Evolutionary conservation across 2,888 invertebrate species (phyloP), one percentile per base, ranked within the genome.

Genomic region (Ichneumon xanthorius): DNA sequence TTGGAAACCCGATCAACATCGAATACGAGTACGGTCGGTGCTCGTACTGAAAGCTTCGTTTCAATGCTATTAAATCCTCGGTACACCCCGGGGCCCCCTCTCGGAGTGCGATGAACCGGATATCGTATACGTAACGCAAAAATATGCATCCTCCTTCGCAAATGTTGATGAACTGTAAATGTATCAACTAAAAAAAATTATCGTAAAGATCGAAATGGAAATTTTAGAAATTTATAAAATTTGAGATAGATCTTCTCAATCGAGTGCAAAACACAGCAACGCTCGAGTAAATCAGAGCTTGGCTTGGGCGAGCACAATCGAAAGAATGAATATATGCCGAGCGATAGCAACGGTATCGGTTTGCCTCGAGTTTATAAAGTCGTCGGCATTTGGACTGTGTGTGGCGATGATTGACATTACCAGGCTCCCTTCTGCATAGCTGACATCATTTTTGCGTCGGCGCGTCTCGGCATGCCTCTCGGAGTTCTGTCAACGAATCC

Each of bases 11-110:
- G 83, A 85, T 87, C 85, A 80, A 76, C 80, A 80, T 81, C 65
- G 83, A 85, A 83, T 78, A 53, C 70, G 76, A 82, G 67, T 67
- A 79, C 85, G 85, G 75, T 85, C 80, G 78, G 71, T 87, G 81
- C 77, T 80, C 82, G 45, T 70, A 80, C 78, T 84, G 80, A 75
- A 76, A 81, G 82, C 81, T 63, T 76, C 86, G 80, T 86, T 85
- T 85, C 83, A 78, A 80, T 82, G 83, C 82, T 82, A 81, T 88
- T 87, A 87, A 87, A 88, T 77, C 83, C 86, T 81, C 78, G 80
- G 67, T 75, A 70, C 58, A 45, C 76, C 72, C 40, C 16, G 33
- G 22, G 7, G 55, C 53, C n/a, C 14, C n/a, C 22, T 55, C 19
- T 53, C n/a, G 26, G 45, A 75, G 71, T 80, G 58, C 83, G 22